These are phyloP conservation scores for Tiaroga cobitis DNA, from an alignment of 2,797 vertebrate genomes.

Conservation along the genomic window DNA sequence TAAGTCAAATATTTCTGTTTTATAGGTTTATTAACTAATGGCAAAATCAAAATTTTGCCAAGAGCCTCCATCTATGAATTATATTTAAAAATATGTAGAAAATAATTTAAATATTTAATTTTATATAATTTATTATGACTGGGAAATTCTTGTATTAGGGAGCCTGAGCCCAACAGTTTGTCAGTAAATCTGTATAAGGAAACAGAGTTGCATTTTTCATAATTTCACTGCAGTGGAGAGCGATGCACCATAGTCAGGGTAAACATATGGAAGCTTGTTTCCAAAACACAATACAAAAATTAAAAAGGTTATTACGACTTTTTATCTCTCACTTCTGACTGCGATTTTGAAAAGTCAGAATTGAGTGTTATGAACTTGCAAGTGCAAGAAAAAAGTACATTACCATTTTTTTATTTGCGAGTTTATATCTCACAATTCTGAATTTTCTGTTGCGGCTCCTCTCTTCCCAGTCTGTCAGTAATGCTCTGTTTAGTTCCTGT, in stretches of 20 bases:
- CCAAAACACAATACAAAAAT: too few relatives aligned
- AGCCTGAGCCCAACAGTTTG: background rate
- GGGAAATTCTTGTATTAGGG: too few relatives aligned
- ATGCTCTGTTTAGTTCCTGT: too few relatives aligned
- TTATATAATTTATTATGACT: background rate
- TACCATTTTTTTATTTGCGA: too few relatives aligned
- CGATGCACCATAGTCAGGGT: background rate
- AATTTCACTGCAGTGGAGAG: background rate
- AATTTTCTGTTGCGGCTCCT: too few relatives aligned
- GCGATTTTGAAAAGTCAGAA: background rate
- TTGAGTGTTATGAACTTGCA: background rate
- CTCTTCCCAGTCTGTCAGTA: too few relatives aligned
- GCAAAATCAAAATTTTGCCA: background rate
- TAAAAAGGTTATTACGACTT: too few relatives aligned
- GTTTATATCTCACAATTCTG: too few relatives aligned
- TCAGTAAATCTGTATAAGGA: background rate
- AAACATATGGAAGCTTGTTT: too few relatives aligned
- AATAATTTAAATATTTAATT: background rate
- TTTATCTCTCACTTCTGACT: too few relatives aligned
- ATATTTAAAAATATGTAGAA: background rate
- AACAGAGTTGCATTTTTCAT: background rate
- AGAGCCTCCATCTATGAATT: background rate
- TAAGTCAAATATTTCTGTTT: background rate
- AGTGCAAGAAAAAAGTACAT: too few relatives aligned
- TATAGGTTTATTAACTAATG: background rate